Conservation (phyloP, 2,888 invertebrate species). For the Malachius bipustulatus region DNA sequence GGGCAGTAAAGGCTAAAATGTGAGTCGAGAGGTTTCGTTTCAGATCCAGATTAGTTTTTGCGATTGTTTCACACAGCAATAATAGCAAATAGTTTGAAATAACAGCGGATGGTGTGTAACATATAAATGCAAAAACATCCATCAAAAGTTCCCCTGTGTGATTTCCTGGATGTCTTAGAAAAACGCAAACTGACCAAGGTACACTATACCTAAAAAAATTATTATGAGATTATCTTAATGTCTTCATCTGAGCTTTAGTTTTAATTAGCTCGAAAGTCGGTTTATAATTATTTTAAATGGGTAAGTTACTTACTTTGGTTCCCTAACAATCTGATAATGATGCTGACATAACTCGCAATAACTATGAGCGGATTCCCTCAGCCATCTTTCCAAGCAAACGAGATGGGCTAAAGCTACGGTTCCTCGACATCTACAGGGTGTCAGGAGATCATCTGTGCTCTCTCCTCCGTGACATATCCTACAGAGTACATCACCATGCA, state of each 20-base stretch:
- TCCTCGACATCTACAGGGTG: slow-evolving; percentile 44
- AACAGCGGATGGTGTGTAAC: slow-evolving; percentile 43
- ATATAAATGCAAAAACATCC: slow-evolving; percentile 39
- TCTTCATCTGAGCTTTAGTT: no score
- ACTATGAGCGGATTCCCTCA: slow-evolving; percentile 41
- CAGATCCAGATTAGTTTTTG: slow-evolving; percentile 26
- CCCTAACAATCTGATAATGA: slow-evolving; percentile 38
- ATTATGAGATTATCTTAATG: no score
- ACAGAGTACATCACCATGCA: no score
- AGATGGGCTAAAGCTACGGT: slow-evolving; percentile 44
- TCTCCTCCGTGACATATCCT: slow-evolving; percentile 37
- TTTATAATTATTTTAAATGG: neutral
- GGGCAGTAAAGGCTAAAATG: slow-evolving; percentile 31
- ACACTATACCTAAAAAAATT: slow-evolving; percentile 27
- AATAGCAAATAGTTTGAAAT: slow-evolving; percentile 36
- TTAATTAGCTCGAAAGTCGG: neutral
- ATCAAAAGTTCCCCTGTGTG: slow-evolving; percentile 38
- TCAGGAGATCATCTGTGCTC: slow-evolving; percentile 36
- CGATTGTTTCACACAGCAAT: slow-evolving; percentile 33
- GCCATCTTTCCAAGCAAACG: slow-evolving; percentile 46
- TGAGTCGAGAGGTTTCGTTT: slow-evolving; percentile 28
- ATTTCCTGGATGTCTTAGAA: slow-evolving; percentile 35
- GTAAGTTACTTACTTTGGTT: slow-evolving; percentile 29
- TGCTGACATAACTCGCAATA: slow-evolving; percentile 47
- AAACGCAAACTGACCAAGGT: slow-evolving; percentile 33